Evolutionary conservation across 2,888 invertebrate species (phyloP), one percentile per base, ranked within the genome.

Genomic region (Exephanes ischioxanthus): DNA sequence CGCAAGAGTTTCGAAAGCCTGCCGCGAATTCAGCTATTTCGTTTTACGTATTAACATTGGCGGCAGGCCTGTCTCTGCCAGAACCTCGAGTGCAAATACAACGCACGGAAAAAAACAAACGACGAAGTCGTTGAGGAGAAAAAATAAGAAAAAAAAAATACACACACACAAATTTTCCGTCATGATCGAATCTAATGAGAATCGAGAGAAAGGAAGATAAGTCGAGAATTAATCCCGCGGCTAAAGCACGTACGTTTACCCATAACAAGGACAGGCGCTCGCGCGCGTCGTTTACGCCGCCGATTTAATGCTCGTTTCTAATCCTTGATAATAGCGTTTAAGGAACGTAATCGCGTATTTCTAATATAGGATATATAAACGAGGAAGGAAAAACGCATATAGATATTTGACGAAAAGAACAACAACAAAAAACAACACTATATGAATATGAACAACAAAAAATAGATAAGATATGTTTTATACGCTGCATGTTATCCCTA

Each of bases 391-490:
- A 76, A 71, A 76, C 55, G 76, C 51, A 82, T 76, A 80, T 82
- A 82, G 73, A 79, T 80, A 48, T 85, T 85, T 87, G 88, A 87
- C 72, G 83, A 86, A 88, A 85, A 86, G 87, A 86, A 87, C 78
- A 84, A 55, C 16, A 63, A 30, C 4, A 61, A 87, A 86, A 86
- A 83, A 84, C 68, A 80, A 88, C 86, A 88, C 83, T 73, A 77
- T 83, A 78, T 72, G 82, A 77, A 85, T 85, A 85, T 80, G 67
- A 70, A 63, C 86, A 88, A 79, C 89, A 88, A 90, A 88, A 90
- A 88, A 91, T 89, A 91, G 89, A 92, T 91, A 90, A 92, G 90
- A 92, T 93, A 93, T 93, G 93, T 94, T 94, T 94, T 94, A 92
- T 94, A 94, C 93, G 93, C 93, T 92, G 91, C 91, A 92, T 93